Base-by-base conservation (phyloP, 2,797 vertebrate species). In the Cryptoprocta ferox region DNA sequence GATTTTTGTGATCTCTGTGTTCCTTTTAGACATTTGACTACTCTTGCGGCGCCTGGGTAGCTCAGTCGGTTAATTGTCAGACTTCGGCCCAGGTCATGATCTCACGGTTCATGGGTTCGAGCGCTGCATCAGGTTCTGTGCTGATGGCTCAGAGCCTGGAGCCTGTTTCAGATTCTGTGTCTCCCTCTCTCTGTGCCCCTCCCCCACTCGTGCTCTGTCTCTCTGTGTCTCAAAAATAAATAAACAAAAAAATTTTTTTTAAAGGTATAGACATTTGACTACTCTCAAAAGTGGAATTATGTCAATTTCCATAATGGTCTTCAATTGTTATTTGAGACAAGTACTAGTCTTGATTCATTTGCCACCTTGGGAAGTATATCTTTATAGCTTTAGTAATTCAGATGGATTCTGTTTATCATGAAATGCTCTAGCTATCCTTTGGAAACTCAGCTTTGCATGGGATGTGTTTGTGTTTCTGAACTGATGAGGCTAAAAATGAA, bases 391-490 rank as follows among this genome's bases (percentile, higher is more conserved):
- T 86, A 28, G 19, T 88, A 70, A 71, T 93, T 80, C 28, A 78
- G 16, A 30, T 71, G 50, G n/a, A 53, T 85, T 91, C 37, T 10
- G 4, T 42, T 81, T 59, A 80, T 82, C n/a, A 56, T 65, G 45
- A 94, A 91, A 93, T 81, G 70, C 19, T 91, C 50, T 35, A 68
- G 6, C 87, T 95, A 13, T 73, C 45, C 59, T 91, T 75, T 89
- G n/a, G 39, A 89, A 85, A 82, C 45, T 94, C 37, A 37, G 14
- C 75, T 65, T 94, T 88, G 28, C 19, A 6, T 65, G 14, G 5
- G 66, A 48, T 45, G 9, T 85, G 4, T 76, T 85, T 76, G 24
- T 50, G 8, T 73, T 87, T 90, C 82, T 95, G 66, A 97, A 92
- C 30, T 89, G 28, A 28, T 35, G 9, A 83, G 66, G 10, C 28